phyloP scores from a whole-genome alignment of 2,797 vertebrate species.

The Anas acuta region DNA sequence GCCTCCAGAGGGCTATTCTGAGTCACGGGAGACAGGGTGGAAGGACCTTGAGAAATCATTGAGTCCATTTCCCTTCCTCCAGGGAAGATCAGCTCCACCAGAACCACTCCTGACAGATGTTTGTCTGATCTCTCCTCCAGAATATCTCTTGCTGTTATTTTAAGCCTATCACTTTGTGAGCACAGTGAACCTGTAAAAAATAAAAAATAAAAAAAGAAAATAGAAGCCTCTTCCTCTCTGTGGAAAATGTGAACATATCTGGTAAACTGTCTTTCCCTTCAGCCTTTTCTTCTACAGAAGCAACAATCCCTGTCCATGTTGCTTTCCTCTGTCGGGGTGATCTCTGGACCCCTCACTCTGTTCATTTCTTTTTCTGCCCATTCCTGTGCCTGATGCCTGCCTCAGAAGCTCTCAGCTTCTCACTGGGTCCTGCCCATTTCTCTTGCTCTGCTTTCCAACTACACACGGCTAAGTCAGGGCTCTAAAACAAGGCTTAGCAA shows the following conservation, averaged over 20 bases:
- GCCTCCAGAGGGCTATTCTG: not conserved
- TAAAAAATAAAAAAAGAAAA: not conserved
- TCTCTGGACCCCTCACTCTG: not conserved
- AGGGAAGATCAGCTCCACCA: not conserved
- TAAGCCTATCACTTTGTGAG: not conserved
- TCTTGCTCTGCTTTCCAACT: not conserved
- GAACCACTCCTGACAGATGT: slow-evolving; percentile 22
- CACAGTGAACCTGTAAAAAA: not conserved
- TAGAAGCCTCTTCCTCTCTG: not conserved
- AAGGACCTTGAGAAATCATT: not conserved
- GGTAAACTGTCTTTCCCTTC: not conserved
- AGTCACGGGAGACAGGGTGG: not conserved
- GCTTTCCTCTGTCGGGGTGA: not conserved
- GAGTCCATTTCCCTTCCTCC: not conserved
- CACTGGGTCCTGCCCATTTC: not conserved
- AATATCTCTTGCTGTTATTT: slow-evolving; percentile 13
- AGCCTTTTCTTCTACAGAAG: not conserved
- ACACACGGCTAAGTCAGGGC: not conserved
- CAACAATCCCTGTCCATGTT: not conserved
- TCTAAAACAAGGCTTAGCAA: not conserved
- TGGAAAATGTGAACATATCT: not conserved
- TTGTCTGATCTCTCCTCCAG: not conserved
- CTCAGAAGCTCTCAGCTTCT: not conserved
- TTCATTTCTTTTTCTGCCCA: not conserved
- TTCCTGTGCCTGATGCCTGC: not conserved